Percentiles rank a stretch among this genome's conserved stretches.
Evolutionary conservation across 2,888 invertebrate genomes (phyloP).

Genomic region (Megamerina dolium): DNA sequence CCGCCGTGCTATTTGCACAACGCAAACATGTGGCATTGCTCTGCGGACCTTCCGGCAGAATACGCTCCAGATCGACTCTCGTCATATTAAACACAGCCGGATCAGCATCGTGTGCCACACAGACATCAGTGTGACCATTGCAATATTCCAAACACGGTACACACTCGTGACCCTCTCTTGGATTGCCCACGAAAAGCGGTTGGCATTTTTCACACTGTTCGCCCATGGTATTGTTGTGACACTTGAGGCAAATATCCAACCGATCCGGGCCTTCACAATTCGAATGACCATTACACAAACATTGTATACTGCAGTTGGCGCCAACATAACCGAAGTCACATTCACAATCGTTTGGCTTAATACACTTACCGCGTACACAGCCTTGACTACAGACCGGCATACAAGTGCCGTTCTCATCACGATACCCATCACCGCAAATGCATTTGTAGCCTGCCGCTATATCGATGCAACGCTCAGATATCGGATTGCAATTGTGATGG

Average conservation of each 20-base stretch:
- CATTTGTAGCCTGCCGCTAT: constrained; percentile 65
- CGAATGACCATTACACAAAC: constrained; percentile 91
- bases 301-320: constrained; percentile 87
- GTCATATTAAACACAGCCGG: constrained; percentile 52
- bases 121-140: constrained; percentile 78
- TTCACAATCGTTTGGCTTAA: constrained; percentile 75
- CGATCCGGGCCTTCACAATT: constrained; percentile 84
- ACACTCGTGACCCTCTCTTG: constrained; percentile 76
- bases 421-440: constrained; percentile 71
- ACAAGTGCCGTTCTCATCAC: constrained; percentile 61
- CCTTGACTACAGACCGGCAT: constrained; percentile 77
- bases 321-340: constrained; percentile 96
- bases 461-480: constrained; percentile 85
- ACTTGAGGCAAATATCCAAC: constrained; percentile 73
- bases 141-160: constrained; percentile 84
- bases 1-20: constrained; percentile 75
- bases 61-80: constrained; percentile 56
- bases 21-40: constrained; percentile 75
- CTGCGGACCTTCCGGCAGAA: constrained; percentile 61
- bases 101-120: constrained; percentile 57
- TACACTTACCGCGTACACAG: constrained; percentile 78
- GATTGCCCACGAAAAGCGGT: constrained; percentile 87
- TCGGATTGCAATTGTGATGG: constrained; percentile 82
- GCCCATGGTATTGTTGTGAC: constrained; percentile 90
- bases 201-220: constrained; percentile 87